Conservation (phyloP, 2,113 vertebrate species). For the Etheostoma spectabile region DNA sequence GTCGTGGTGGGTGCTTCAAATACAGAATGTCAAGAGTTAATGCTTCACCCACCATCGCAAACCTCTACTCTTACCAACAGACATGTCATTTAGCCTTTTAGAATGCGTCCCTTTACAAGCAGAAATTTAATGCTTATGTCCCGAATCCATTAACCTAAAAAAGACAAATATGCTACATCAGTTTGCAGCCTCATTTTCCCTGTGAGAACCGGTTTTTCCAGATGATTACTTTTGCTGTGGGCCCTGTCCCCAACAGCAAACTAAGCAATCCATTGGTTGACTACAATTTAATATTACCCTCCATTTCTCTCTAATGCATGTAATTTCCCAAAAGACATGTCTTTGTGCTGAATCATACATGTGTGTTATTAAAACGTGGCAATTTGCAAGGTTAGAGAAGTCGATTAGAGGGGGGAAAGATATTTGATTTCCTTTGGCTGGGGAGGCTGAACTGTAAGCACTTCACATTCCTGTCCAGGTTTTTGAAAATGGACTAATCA, state of each 20-base stretch:
- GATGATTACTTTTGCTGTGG: constrained; percentile 52
- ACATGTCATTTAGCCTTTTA: constrained; percentile 29
- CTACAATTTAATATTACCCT: constrained; percentile 34
- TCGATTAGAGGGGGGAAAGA: constrained; percentile 32
- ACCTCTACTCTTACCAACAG: constrained; percentile 22
- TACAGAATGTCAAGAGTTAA: constrained; percentile 39
- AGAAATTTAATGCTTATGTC: constrained; percentile 24
- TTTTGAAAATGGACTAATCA: constrained; percentile 29
- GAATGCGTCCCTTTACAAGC: constrained; percentile 30
- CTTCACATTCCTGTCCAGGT: constrained; percentile 37
- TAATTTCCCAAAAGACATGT: constrained; percentile 69
- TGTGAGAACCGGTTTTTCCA: constrained; percentile 11
- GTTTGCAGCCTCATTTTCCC: constrained; percentile 59
- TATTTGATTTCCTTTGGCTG: constrained; percentile 53
- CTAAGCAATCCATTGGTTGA: constrained; percentile 23
- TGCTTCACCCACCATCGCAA: neutral
- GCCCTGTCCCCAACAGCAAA: constrained; percentile 2
- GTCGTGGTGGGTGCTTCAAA: constrained; percentile 30
- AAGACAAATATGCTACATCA: constrained; percentile 49
- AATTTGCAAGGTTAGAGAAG: constrained; percentile 49
- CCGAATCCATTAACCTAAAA: constrained; percentile 63
- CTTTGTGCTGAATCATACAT: constrained; percentile 72
- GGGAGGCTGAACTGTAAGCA: constrained; percentile 45
- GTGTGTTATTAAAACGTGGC: constrained; percentile 62
- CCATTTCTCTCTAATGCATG: constrained; percentile 23